Percentiles rank a stretch among this genome's conserved stretches.
Evolutionary conservation across 2,797 vertebrate genomes (phyloP).

Genomic region (Labroides dimidiatus): DNA sequence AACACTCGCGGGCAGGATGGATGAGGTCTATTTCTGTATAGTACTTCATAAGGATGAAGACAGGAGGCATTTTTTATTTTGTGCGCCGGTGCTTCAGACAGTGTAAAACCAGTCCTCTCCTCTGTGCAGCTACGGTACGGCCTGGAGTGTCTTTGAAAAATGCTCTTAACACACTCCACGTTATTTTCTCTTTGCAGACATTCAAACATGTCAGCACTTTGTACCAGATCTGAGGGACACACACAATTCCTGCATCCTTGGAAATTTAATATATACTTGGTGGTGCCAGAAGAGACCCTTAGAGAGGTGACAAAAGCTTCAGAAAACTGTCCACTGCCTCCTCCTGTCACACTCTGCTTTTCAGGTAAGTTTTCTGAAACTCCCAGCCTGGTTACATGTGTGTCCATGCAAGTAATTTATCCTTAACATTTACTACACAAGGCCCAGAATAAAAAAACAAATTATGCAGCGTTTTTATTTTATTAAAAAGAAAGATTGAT

Average conservation of each 20-base stretch:
- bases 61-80: conserved; percentile 81
- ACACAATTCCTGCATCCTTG: conserved; percentile 55
- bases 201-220: conserved; percentile 72
- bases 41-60: conserved; percentile 81
- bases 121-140: conserved; percentile 55
- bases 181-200: conserved; percentile 51
- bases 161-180: conserved; percentile 56
- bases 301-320: conserved; percentile 66
- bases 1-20: conserved; percentile 77
- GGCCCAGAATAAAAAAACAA: conserved; percentile 1
- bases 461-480: too few species aligned
- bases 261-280: conserved; percentile 65
- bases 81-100: conserved; percentile 67
- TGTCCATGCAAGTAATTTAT: conserved; percentile 26
- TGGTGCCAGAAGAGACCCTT: conserved; percentile 54
- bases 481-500: too few species aligned
- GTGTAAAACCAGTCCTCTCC: conserved; percentile 60
- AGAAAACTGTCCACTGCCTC: conserved; percentile 25
- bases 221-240: conserved; percentile 59
- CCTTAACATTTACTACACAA: conserved; percentile 16
- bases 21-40: conserved; percentile 83
- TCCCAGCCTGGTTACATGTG: conserved; percentile 27
- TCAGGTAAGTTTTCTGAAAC: conserved; percentile 38
- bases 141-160: conserved; percentile 65
- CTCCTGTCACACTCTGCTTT: conserved; percentile 42